Evolutionary conservation across 2,888 invertebrate species (phyloP), one percentile per base, ranked within the genome.

Genomic region (Arge pagana): DNA sequence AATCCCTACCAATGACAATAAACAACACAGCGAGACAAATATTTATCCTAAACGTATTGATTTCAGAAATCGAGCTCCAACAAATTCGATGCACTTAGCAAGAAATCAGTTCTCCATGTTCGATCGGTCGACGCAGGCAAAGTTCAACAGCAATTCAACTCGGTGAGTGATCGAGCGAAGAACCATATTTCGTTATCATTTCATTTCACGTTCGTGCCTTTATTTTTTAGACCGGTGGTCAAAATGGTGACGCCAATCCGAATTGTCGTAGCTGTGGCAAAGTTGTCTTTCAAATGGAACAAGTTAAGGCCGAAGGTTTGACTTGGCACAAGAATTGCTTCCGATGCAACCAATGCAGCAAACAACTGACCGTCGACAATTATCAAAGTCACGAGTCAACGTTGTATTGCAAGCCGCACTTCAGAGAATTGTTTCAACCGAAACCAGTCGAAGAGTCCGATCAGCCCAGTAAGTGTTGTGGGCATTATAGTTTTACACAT

Each of bases 281-380:
- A 75, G 87, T 90, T 52, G 96, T 96, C 48, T 97, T 93, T 79
- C 95, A 93, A 77, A 96, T 97, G 96, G 97, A 97, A 79, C 88
- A 93, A 68, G 85, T 96, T 62, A 95, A 95, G 79, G 93, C 95
- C 1, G 96, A 95, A 79, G 87, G 88, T 67, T 82, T 86, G 45
- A 84, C 90, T 61, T 97, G 93, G 88, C 97, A 97, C 79, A 94
- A 91, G 78, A 89, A 90, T 77, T 97, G 97, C 81, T 95, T 97
- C 83, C 83, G 93, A 65, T 97, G 96, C 76, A 83, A 85, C 52
- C 93, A 94, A 78, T 98, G 98, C 80, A 87, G 87, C 72, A 94
- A 95, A 76, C 92, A 90, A 71, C 84, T 98, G 79, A 96, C 93
- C 70, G 87, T 94, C 68, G 96, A 96, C 79, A 93, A 89, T 28